Evolutionary conservation across 2,797 vertebrate species (phyloP).

Genomic region (Thaleichthys pacificus): DNA sequence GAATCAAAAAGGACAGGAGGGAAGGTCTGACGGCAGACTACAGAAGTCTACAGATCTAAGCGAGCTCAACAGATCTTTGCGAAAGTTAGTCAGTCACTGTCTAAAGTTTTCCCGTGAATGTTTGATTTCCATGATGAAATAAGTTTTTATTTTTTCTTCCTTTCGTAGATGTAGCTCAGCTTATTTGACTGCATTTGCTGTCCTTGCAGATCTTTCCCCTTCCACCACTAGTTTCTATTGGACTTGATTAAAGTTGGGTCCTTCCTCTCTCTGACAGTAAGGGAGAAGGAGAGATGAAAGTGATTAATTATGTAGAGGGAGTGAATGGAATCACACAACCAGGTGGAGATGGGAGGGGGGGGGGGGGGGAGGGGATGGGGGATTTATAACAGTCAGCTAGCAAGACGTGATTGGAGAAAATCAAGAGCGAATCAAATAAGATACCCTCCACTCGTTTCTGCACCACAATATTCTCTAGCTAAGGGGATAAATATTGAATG

Average conservation of each 20-base stretch:
- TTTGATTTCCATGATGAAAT: not conserved
- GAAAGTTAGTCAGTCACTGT: no score
- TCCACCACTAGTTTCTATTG: conserved; percentile 22
- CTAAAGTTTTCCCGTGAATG: not conserved
- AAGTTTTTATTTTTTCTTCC: not conserved
- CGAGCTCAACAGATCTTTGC: no score
- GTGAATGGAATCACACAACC: conserved; percentile 38
- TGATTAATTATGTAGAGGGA: conserved; percentile 53
- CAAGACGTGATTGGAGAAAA: not conserved
- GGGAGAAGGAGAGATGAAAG: conserved; percentile 34
- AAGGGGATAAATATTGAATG: not conserved
- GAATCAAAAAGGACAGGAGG: not conserved
- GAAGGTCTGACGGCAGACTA: no score
- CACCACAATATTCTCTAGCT: not conserved
- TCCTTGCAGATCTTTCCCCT: conserved; percentile 26
- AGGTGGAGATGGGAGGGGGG: conserved; percentile 27
- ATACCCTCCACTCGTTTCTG: not conserved
- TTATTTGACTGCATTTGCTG: conserved; percentile 16
- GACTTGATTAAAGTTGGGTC: conserved; percentile 54
- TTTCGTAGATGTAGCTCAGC: not conserved
- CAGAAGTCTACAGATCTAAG: no score
- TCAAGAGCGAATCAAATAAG: not conserved
- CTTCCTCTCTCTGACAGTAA: conserved; percentile 31
- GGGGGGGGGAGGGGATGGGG: not conserved
- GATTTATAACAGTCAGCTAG: not conserved